Percentiles rank a stretch among this genome's conserved stretches.
Evolutionary conservation across 2,797 vertebrate genomes (phyloP).

Genomic region (Channa striata): DNA sequence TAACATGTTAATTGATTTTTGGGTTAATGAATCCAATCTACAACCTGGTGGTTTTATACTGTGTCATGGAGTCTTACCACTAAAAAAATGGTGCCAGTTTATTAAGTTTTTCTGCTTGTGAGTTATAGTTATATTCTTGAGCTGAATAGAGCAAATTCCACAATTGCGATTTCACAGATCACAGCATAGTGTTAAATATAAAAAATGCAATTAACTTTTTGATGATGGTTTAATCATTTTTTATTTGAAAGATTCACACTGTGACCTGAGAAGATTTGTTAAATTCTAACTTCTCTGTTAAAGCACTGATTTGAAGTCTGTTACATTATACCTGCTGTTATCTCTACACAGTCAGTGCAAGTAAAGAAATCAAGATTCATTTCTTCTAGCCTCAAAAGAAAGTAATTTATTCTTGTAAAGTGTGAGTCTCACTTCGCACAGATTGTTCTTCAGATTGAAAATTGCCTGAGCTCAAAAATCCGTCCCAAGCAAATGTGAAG

Average conservation of each 20-base stretch:
- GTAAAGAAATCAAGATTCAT: constrained; percentile 19
- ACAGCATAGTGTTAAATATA: background rate
- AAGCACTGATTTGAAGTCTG: background rate
- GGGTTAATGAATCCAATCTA: no score
- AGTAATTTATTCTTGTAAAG: constrained; percentile 23
- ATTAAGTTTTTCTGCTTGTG: no score
- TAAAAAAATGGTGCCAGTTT: no score
- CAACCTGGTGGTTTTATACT: no score
- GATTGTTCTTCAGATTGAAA: constrained; percentile 17
- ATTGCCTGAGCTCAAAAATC: constrained; percentile 29
- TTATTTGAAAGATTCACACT: background rate
- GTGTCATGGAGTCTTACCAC: no score
- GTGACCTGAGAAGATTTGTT: background rate
- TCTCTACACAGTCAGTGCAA: background rate
- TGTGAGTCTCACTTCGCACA: constrained; percentile 10
- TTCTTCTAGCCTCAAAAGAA: background rate
- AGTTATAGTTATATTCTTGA: no score
- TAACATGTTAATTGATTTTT: no score
- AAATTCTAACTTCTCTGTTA: background rate
- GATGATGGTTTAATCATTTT: background rate
- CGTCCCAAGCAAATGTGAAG: constrained; percentile 1
- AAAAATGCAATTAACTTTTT: constrained; percentile 1
- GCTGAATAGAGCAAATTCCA: no score
- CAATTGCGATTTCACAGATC: background rate
- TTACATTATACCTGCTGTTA: background rate